Conservation (phyloP, 2,888 invertebrate species). For the Antitype chi region DNA sequence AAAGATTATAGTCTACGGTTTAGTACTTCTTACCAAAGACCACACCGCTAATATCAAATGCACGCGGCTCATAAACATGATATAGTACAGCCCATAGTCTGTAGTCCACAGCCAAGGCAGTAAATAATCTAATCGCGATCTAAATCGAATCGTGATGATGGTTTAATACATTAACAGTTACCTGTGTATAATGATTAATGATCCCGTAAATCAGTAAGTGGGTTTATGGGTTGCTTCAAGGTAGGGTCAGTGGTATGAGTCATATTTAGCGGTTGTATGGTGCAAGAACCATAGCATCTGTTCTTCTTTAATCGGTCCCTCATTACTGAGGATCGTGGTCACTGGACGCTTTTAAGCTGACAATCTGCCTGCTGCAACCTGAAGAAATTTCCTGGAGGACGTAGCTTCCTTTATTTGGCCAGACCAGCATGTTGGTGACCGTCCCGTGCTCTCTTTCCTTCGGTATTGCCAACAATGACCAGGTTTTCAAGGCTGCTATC, state of each 20-base stretch:
- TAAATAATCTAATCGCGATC: constrained; percentile 41
- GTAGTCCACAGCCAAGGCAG: not conserved
- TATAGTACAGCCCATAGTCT: not conserved
- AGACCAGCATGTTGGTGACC: no score
- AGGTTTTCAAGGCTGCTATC: no score
- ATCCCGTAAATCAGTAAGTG: constrained; percentile 20
- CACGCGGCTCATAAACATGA: not conserved
- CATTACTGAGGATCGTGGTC: no score
- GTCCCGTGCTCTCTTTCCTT: no score
- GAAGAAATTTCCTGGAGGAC: no score
- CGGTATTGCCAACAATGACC: no score
- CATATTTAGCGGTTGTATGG: constrained; percentile 4
- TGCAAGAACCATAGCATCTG: not conserved
- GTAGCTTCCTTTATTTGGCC: no score
- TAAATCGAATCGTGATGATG: constrained; percentile 49
- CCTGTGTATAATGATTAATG: constrained; percentile 31
- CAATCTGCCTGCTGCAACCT: no score
- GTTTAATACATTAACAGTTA: constrained; percentile 45
- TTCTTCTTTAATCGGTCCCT: no score
- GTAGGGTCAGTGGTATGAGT: not conserved
- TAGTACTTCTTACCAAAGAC: not conserved
- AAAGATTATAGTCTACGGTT: not conserved
- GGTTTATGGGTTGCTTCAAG: constrained; percentile 17
- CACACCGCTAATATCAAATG: not conserved
- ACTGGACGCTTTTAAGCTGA: no score